Percentiles rank a stretch among this genome's conserved stretches.
These are phyloP conservation scores for Listrodromus nycthemerus DNA, from an alignment of 2,888 invertebrate genomes.

Conservation along the genomic window DNA sequence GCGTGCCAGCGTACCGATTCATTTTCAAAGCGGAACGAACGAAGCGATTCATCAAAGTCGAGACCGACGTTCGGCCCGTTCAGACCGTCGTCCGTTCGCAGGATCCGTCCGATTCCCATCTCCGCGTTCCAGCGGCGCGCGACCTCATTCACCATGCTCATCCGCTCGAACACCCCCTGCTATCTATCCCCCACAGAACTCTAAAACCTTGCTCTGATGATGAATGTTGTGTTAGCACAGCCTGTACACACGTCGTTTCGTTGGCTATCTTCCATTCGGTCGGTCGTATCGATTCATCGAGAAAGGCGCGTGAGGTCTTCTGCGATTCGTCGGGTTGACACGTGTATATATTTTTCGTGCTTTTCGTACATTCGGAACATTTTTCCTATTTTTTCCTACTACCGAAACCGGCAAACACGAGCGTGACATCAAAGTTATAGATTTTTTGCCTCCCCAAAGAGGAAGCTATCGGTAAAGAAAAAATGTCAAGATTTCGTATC, in stretches of 20 bases:
- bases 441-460: no score
- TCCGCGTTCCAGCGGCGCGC: constrained; percentile 45
- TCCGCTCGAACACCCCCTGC: constrained; percentile 59
- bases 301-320: neutral
- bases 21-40: constrained; percentile 54
- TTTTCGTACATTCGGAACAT: neutral
- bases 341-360: neutral
- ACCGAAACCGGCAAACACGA: neutral
- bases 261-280: constrained; percentile 44
- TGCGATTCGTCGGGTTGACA: neutral
- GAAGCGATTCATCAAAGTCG: constrained; percentile 67
- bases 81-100: constrained; percentile 49
- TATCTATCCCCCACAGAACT: constrained; percentile 52
- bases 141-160: constrained; percentile 65
- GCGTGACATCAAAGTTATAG: no score
- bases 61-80: constrained; percentile 57
- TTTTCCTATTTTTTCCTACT: neutral
- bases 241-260: constrained; percentile 44
- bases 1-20: constrained; percentile 64
- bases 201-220: constrained; percentile 63
- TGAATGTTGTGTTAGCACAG: constrained; percentile 64
- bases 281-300: constrained; percentile 35
- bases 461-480: no score
- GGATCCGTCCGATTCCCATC: constrained; percentile 59
- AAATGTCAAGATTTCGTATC: no score